phyloP scores from a whole-genome alignment of 1,140 invertebrate species.

The Drosophila miranda region DNA sequence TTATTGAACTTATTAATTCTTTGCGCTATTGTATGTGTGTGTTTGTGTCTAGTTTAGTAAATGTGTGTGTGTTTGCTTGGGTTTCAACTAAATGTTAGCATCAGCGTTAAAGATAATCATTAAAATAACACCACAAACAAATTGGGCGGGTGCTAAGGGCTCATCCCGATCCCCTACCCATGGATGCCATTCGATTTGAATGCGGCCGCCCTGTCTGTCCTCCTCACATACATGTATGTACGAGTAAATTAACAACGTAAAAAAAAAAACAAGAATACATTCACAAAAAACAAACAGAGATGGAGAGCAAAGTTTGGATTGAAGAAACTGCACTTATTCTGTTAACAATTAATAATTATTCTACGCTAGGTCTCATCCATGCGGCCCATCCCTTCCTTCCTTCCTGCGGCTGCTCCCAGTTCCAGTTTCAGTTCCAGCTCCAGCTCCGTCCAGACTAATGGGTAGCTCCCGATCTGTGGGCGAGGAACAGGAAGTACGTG shows the following conservation, averaged over 20 bases:
- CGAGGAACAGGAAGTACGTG: slow-evolving; percentile 89
- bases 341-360: slow-evolving; percentile 46
- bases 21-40: slow-evolving; percentile 32
- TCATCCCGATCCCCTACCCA: not conserved
- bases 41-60: slow-evolving; percentile 4
- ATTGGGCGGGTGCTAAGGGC: slow-evolving; percentile 40
- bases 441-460: slow-evolving; percentile 27
- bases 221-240: slow-evolving; percentile 7
- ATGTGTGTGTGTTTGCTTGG: slow-evolving; percentile 12
- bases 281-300: slow-evolving; percentile 19
- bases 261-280: not conserved
- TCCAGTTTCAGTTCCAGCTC: too few relatives aligned
- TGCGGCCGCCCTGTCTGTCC: not conserved
- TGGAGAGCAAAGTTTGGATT: not conserved
- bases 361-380: slow-evolving; percentile 35
- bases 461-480: slow-evolving; percentile 86
- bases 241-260: slow-evolving; percentile 31
- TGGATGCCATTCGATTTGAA: slow-evolving; percentile 6
- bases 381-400: slow-evolving; percentile 3
- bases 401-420: not conserved
- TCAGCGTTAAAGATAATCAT: slow-evolving; percentile 65
- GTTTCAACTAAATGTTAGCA: slow-evolving; percentile 61
- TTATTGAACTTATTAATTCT: slow-evolving; percentile 65
- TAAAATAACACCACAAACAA: slow-evolving; percentile 75
- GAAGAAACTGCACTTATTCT: slow-evolving; percentile 51